A percentile compares a stretch with the other conserved stretches of the same genome.
Conservation (phyloP, 2,888 invertebrate species). For the Alloplasta piceator region DNA sequence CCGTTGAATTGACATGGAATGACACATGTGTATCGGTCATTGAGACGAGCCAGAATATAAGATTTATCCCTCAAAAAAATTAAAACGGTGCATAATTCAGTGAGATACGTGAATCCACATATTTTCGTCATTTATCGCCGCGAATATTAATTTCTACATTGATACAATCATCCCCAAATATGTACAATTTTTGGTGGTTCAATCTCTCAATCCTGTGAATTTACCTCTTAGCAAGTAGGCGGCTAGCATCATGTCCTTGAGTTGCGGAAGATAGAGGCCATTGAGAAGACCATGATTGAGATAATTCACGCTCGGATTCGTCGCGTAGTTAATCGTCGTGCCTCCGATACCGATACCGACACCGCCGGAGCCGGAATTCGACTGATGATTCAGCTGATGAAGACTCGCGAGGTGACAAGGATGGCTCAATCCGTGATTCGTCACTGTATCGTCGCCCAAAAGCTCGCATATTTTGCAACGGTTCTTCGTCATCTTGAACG, state of each 20-base stretch:
- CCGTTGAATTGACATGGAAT: too few species aligned
- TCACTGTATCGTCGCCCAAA: conserved; percentile 74
- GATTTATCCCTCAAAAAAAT: too few species aligned
- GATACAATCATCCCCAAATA: too few species aligned
- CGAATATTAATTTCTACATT: too few species aligned
- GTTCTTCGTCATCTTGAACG: conserved; percentile 76
- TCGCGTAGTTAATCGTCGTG: conserved; percentile 73
- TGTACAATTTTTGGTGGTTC: not conserved
- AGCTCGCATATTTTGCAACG: conserved; percentile 79
- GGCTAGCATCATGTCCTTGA: conserved; percentile 87
- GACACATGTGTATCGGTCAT: too few species aligned
- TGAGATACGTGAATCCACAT: too few species aligned
- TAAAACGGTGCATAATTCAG: too few species aligned
- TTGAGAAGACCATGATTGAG: conserved; percentile 77
- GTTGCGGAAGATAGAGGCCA: conserved; percentile 85
- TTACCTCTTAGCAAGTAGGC: conserved; percentile 87
- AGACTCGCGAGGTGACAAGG: conserved; percentile 77
- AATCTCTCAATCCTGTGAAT: conserved; percentile 16
- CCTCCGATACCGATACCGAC: conserved; percentile 66
- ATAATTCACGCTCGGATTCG: conserved; percentile 67
- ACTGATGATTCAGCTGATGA: conserved; percentile 74
- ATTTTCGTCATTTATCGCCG: too few species aligned
- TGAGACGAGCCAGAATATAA: too few species aligned
- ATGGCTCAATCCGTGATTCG: conserved; percentile 75
- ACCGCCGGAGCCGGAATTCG: conserved; percentile 67